Conservation (phyloP, 1,140 invertebrate species). For the Euura lappo region DNA sequence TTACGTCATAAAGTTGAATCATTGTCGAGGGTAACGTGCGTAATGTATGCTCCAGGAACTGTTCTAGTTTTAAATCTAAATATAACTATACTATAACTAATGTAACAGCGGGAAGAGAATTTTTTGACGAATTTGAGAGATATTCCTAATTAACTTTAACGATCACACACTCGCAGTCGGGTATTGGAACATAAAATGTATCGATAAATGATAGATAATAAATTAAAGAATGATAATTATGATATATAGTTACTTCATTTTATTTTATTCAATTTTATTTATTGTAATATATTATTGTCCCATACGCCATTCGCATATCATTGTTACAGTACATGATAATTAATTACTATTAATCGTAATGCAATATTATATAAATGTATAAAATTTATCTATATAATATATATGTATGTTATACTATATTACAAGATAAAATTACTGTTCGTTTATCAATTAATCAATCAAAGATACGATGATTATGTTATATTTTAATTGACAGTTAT, state of each 20-base stretch:
- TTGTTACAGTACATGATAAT: constrained; percentile 38
- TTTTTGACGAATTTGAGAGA: too few species aligned
- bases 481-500: too few species aligned
- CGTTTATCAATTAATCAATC: too few species aligned
- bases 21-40: not conserved
- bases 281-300: not conserved
- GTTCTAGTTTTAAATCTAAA: not conserved
- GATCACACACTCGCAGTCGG: too few species aligned
- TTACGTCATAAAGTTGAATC: not conserved
- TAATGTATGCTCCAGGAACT: constrained; percentile 1
- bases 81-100: too few species aligned
- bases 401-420: too few species aligned
- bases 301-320: constrained; percentile 23
- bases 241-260: not conserved
- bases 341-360: not conserved
- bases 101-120: too few species aligned
- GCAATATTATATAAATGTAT: constrained; percentile 51
- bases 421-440: constrained; percentile 27
- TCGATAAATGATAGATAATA: not conserved
- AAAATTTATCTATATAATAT: constrained; percentile 56
- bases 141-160: too few species aligned
- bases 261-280: not conserved
- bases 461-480: too few species aligned
- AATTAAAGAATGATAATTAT: not conserved
- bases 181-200: not conserved